These are phyloP conservation scores for Gopherus evgoodei DNA, from an alignment of 2,113 vertebrate genomes.

Conservation along the genomic window DNA sequence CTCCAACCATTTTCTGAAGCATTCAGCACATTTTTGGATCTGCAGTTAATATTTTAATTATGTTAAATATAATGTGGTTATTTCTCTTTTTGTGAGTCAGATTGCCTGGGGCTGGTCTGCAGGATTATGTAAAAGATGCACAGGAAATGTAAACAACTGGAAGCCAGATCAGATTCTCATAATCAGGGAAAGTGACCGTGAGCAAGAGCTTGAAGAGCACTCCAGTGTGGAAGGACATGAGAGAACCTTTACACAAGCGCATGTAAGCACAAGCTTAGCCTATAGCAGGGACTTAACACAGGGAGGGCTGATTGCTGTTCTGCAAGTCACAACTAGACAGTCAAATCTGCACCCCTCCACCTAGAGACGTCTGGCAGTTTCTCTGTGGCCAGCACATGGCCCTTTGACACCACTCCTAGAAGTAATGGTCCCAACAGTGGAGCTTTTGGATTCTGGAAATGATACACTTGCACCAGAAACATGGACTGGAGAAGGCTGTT, in stretches of 20 bases:
- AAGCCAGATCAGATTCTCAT: conserved; percentile 12
- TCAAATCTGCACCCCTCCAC: background rate
- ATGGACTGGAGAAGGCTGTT: background rate
- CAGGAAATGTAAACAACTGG: conserved; percentile 51
- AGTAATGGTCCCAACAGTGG: background rate
- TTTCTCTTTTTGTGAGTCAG: conserved; percentile 51
- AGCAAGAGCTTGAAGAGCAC: background rate
- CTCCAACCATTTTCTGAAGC: conserved; percentile 49
- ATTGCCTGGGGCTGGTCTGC: conserved; percentile 53
- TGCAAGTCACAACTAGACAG: background rate
- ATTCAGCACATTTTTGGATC: conserved; percentile 66
- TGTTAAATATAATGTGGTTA: conserved; percentile 55
- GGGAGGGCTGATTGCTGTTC: background rate
- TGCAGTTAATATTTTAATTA: conserved; percentile 74
- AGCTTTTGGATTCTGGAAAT: background rate
- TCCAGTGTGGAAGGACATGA: background rate
- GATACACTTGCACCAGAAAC: background rate
- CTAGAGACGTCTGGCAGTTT: background rate
- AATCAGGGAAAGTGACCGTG: background rate
- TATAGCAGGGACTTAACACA: background rate
- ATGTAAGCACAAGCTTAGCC: background rate
- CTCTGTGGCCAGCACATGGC: background rate
- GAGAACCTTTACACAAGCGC: background rate
- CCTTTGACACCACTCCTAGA: background rate
- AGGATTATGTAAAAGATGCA: conserved; percentile 40